phyloP scores from a whole-genome alignment of 2,113 vertebrate genomes.

The Typhlomys cinereus region DNA sequence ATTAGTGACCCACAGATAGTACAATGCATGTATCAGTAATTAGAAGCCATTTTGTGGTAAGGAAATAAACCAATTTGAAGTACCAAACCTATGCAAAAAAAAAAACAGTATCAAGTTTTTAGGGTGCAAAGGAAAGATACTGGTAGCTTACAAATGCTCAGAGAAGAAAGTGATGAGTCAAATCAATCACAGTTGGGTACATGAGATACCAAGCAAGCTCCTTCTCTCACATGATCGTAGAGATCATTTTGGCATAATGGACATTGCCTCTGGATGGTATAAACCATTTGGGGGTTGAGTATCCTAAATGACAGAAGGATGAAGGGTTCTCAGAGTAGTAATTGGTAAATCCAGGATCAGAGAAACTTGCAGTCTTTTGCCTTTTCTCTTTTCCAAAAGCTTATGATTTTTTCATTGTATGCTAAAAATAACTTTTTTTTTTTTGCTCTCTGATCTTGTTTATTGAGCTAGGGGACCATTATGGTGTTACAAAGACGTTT shows the following conservation, averaged over 20 bases:
- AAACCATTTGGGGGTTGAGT: neutral
- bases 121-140: neutral
- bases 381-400: neutral
- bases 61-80: neutral
- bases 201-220: neutral
- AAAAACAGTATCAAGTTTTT: no score
- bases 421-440: neutral
- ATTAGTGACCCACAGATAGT: neutral
- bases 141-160: neutral
- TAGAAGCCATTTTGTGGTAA: neutral
- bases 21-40: neutral
- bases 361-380: neutral
- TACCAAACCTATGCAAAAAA: neutral
- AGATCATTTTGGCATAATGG: neutral
- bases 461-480: neutral
- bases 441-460: neutral
- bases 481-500: neutral
- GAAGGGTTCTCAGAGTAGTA: no score
- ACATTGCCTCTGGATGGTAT: neutral
- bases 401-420: neutral
- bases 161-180: neutral
- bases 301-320: neutral
- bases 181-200: neutral
- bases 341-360: neutral
- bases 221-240: neutral